Evolutionary conservation across 2,888 invertebrate species (phyloP).

Genomic region (Aleiodes leptofemur): DNA sequence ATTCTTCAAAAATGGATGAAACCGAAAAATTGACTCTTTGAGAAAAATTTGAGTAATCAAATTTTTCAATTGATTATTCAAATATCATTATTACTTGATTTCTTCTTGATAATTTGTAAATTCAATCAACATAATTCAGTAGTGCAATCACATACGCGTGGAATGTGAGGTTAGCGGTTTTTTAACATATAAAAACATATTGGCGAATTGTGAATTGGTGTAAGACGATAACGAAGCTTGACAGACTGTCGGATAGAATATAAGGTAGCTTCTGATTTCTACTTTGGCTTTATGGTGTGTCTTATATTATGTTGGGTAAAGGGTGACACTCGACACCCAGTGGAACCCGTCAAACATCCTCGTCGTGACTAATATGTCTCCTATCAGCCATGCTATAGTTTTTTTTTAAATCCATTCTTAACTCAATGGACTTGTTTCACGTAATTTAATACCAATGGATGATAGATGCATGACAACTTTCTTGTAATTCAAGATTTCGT

Average conservation of each 20-base stretch:
- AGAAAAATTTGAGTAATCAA: no score
- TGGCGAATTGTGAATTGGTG: slow-evolving; percentile 58
- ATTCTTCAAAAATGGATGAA: no score
- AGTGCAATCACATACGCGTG: slow-evolving; percentile 29
- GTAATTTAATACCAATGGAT: slow-evolving; percentile 20
- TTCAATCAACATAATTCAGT: slow-evolving; percentile 9
- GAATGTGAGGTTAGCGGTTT: slow-evolving; percentile 40
- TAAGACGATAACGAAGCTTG: slow-evolving; percentile 74
- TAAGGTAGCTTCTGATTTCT: slow-evolving; percentile 62
- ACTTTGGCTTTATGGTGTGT: slow-evolving; percentile 1
- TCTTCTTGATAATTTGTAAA: neutral
- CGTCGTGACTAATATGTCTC: slow-evolving; percentile 27
- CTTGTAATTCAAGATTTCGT: slow-evolving; percentile 26
- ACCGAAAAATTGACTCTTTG: neutral
- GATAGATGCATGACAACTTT: slow-evolving; percentile 29
- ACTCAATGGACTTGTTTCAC: slow-evolving; percentile 28
- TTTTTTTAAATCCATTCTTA: slow-evolving; percentile 28
- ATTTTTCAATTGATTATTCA: neutral
- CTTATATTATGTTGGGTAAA: slow-evolving; percentile 23
- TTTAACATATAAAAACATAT: slow-evolving; percentile 49
- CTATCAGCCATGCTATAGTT: slow-evolving; percentile 12
- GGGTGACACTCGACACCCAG: slow-evolving; percentile 40
- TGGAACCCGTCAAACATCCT: slow-evolving; percentile 42
- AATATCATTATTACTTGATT: neutral
- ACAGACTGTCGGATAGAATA: slow-evolving; percentile 72